Conservation (phyloP, 2,113 vertebrate genomes). For the Amblyornis subalaris region DNA sequence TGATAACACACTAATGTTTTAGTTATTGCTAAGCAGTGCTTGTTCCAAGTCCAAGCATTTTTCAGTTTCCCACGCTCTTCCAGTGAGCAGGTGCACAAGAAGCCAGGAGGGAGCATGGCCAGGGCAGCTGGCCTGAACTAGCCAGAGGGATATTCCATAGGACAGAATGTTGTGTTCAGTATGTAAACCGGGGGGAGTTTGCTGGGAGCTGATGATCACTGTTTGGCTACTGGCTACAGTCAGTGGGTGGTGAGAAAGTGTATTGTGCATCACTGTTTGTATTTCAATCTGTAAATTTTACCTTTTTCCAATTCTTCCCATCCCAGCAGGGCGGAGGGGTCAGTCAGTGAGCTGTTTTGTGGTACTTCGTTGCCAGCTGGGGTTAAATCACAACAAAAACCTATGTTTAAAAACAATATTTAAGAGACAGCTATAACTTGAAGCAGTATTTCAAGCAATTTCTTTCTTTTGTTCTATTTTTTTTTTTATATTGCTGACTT, state of each 20-base stretch:
- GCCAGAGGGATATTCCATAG: neutral
- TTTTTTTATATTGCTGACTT: neutral
- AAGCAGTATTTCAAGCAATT: neutral
- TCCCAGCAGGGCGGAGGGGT: too few relatives aligned
- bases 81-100: neutral
- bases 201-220: neutral
- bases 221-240: neutral
- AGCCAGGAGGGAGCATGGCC: too few relatives aligned
- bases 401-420: neutral
- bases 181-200: neutral
- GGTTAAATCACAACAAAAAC: neutral
- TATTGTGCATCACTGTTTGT: too few relatives aligned
- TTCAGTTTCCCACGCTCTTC: neutral
- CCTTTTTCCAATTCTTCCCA: neutral
- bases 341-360: fast-evolving
- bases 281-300: neutral
- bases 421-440: neutral
- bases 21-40: neutral
- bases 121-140: neutral
- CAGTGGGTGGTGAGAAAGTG: neutral
- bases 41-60: neutral
- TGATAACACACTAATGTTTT: neutral
- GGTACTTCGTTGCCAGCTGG: neutral
- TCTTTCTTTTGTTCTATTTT: neutral
- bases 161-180: neutral